phyloP scores from a whole-genome alignment of 2,797 vertebrate genomes.

The Lutjanus argentimaculatus region DNA sequence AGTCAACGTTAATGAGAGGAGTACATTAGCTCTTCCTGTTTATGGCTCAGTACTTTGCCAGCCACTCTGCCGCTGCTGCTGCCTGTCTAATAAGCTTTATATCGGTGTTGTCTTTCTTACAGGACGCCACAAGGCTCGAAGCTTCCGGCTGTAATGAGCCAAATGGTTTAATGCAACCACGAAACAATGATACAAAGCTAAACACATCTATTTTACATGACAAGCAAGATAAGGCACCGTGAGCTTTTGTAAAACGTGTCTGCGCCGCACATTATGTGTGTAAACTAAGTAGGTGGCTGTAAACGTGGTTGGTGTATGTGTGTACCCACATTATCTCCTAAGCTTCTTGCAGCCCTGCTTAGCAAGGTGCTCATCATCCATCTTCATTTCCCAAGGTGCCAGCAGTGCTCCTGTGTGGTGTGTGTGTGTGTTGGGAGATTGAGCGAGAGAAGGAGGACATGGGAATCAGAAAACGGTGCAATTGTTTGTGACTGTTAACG shows the following conservation, averaged over 20 bases:
- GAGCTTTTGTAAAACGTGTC: constrained; percentile 46
- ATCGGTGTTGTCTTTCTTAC: constrained; percentile 44
- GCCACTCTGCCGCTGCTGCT: constrained; percentile 45
- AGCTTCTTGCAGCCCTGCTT: constrained; percentile 57
- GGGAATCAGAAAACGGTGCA: constrained; percentile 31
- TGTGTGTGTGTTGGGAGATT: neutral
- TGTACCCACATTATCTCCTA: constrained; percentile 60
- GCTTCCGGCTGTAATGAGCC: constrained; percentile 54
- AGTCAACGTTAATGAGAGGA: constrained; percentile 44
- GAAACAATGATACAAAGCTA: constrained; percentile 47
- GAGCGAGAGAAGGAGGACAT: constrained; percentile 16
- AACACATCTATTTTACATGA: constrained; percentile 61
- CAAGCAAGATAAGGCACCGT: constrained; percentile 43
- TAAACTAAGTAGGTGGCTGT: constrained; percentile 54
- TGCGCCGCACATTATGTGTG: constrained; percentile 20
- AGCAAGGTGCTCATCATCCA: constrained; percentile 74
- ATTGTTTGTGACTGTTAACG: constrained; percentile 42
- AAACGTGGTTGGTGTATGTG: constrained; percentile 21
- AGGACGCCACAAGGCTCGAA: constrained; percentile 39
- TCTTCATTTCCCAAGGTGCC: constrained; percentile 78
- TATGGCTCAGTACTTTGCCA: constrained; percentile 33
- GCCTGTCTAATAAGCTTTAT: constrained; percentile 51
- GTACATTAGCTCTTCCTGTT: constrained; percentile 70
- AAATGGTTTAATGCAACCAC: constrained; percentile 61
- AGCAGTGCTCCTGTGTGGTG: neutral